Evolutionary conservation across 2,888 invertebrate genomes (phyloP).

Genomic region (Malthinus flaveolus): DNA sequence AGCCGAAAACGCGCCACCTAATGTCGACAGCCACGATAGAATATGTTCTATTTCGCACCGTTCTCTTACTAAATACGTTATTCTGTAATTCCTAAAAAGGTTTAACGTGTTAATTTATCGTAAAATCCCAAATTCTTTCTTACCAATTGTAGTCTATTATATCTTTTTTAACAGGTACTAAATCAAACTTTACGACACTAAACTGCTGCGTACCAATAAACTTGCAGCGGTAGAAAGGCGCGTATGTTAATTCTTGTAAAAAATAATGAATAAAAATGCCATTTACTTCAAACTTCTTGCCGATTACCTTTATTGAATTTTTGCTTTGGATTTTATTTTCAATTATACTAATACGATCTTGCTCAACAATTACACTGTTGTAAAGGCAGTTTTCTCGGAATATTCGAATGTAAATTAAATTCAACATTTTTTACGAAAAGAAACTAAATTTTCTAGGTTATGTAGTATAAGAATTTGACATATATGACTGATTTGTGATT

Average conservation of each 20-base stretch:
- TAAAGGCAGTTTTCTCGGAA: no score
- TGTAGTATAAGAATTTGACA: no score
- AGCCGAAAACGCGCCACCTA: conserved; percentile 96
- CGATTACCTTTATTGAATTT: not conserved
- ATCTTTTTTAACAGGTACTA: conserved; percentile 63
- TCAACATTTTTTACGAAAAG: no score
- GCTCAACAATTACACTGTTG: no score
- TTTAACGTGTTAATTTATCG: conserved; percentile 9
- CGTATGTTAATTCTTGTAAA: conserved; percentile 38
- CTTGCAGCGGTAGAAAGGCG: conserved; percentile 19
- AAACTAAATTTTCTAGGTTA: no score
- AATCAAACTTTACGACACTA: conserved; percentile 47
- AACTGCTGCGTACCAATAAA: conserved; percentile 10
- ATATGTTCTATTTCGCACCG: conserved; percentile 78
- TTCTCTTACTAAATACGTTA: conserved; percentile 60
- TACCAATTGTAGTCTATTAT: conserved; percentile 74
- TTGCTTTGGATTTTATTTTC: no score
- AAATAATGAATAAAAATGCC: conserved; percentile 46
- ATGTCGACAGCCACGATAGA: conserved; percentile 93
- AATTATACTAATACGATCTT: no score
- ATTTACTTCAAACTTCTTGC: conserved; percentile 34
- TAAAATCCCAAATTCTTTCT: conserved; percentile 37
- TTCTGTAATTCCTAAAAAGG: conserved; percentile 57
- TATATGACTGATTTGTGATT: no score
- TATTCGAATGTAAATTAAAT: no score